Percentiles rank a stretch among this genome's conserved stretches.
phyloP scores from a whole-genome alignment of 2,113 vertebrate species.

The Pseudorhombus dupliciocellatus region DNA sequence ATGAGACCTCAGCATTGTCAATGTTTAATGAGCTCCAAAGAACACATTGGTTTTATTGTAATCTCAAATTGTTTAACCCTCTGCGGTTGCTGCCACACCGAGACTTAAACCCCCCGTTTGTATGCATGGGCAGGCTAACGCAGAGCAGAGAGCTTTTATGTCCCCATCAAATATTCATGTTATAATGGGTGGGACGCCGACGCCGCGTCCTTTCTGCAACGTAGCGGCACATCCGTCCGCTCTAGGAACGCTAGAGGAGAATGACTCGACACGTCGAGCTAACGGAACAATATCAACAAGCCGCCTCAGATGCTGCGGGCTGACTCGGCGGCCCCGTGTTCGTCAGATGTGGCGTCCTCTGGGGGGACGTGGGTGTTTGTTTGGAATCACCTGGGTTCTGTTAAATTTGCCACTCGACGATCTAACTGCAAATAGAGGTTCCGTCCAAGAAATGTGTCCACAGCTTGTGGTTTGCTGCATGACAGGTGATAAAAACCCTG shows the following conservation, averaged over 20 bases:
- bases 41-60: slow-evolving; percentile 49
- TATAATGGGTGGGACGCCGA: slow-evolving; percentile 66
- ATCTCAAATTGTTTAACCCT: slow-evolving; percentile 50
- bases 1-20: slow-evolving; percentile 43
- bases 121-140: slow-evolving; percentile 54
- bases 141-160: slow-evolving; percentile 63
- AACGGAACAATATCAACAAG: not conserved
- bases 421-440: too few species aligned
- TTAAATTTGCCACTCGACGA: not conserved
- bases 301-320: not conserved
- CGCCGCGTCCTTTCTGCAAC: slow-evolving; percentile 37
- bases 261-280: slow-evolving; percentile 13
- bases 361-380: slow-evolving; percentile 10
- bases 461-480: too few species aligned
- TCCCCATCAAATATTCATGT: slow-evolving; percentile 77
- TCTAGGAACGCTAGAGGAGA: slow-evolving; percentile 34
- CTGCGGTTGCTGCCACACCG: slow-evolving; percentile 19
- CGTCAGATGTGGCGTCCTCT: slow-evolving; percentile 32
- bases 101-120: slow-evolving; percentile 36
- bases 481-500: too few species aligned
- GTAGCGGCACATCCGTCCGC: slow-evolving; percentile 53
- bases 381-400: slow-evolving; percentile 3
- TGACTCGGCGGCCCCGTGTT: not conserved
- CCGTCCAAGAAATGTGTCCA: too few species aligned
- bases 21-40: slow-evolving; percentile 63